These are phyloP conservation scores for Pteronotus mesoamericanus DNA, from an alignment of 2,797 vertebrate genomes.

Conservation along the genomic window DNA sequence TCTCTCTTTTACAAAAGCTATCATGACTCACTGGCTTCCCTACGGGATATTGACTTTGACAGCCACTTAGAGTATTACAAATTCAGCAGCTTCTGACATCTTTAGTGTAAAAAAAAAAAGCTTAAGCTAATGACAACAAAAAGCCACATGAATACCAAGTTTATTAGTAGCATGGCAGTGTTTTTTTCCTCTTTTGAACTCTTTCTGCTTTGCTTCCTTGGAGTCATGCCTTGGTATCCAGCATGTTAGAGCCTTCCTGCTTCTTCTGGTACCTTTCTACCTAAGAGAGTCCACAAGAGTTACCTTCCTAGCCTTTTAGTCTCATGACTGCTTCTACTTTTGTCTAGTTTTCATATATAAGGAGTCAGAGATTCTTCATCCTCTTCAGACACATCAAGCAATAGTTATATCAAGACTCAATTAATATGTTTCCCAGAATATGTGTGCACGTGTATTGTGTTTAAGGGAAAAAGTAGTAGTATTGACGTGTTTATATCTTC, in stretches of 20 bases:
- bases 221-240: background rate
- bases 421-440: background rate
- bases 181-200: background rate
- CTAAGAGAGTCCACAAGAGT: background rate
- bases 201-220: background rate
- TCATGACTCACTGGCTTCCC: background rate
- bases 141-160: background rate
- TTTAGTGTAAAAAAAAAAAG: background rate
- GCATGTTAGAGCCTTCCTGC: background rate
- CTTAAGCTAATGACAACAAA: background rate
- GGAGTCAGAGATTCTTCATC: background rate
- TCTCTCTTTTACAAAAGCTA: background rate
- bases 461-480: constrained; percentile 21
- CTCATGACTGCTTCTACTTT: background rate
- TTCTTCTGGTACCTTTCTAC: background rate
- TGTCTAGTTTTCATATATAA: background rate
- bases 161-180: background rate
- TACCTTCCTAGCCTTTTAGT: background rate
- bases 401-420: background rate
- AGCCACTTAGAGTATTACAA: background rate
- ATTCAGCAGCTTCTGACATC: background rate
- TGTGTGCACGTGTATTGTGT: background rate
- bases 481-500: background rate
- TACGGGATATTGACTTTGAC: background rate
- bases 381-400: background rate